Evolutionary conservation across 2,113 vertebrate species (phyloP), one percentile per base, ranked within the genome.

Genomic region (Malurus elegans): DNA sequence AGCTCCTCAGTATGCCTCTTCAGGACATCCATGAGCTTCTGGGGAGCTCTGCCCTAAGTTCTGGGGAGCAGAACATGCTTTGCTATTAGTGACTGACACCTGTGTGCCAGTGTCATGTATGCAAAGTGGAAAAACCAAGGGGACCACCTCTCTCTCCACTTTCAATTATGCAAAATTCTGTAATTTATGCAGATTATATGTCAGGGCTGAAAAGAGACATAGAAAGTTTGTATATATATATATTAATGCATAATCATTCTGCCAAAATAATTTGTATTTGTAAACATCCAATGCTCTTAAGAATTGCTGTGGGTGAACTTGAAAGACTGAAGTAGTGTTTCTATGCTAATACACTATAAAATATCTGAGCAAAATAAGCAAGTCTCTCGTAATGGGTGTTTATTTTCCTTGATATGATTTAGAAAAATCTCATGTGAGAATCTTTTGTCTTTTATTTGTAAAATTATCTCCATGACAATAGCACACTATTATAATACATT

Each of bases 331-430:
- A 93, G 78, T 80, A 92, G 88, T 96, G 88, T 97, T 97, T 97
- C 97, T 94, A 96, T 96, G 95, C 81, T 96, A 97, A 97, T 97
- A 70, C 9, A 20, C 48, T 75, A 54, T 89, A 95, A 97, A 96
- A 94, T 80, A 6, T 75, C 92, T 97, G 95, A 90, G 79, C 85
- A 97, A 97, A 91, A 97, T 81, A 97, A 97, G 91, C 71, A 91
- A 69, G 94, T 92, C 85, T 91, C 94, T 96, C 85, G 3, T 85
- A 91, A 82, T 90, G 92, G 28, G 79, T 89, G 91, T 97, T 98
- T 97, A 95, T 97, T 97, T 98, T 97, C 69, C 92, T 79, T 94
- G 87, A 95, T 91, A 71, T 10, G 70, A 95, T 98, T 97, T 97
- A 96, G 92, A 96, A 94, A 67, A 66, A 16, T 96, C 93, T 91